Evolutionary conservation across 64 coral and sea anemone species (phyloP), one percentile per base, ranked within the genome.

Genomic region (Porites lutea): DNA sequence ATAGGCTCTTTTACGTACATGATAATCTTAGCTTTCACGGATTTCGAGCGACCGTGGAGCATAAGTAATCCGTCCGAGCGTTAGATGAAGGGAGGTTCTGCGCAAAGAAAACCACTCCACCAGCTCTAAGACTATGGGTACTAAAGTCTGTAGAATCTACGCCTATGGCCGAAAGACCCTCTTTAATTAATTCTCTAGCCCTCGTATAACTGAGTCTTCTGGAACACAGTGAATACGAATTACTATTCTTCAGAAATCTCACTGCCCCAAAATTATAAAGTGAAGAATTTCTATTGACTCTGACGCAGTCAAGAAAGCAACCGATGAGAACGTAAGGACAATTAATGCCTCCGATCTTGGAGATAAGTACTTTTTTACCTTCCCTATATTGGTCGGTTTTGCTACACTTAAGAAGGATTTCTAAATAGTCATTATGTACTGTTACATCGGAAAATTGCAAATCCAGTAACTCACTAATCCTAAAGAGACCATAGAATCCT

Each of bases 321-420:
- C 64, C 3, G 21, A 18, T 11, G 21, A 19, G 64, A 18, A 6
- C 64, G 16, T 67, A n/a, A 15, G 82, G 82, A 51, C 82, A 86
- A 3, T 20, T 65, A 14, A 65, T 60, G 6, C 63, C 37, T 15
- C 66, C 19, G 16, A 16, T 70, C 69, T 71, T 67, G 3, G 83
- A 64, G 14, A 87, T 87, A 48, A 18, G 48, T 8, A 87, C 83
- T 71, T 87, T 87, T 21, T 87, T 87, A 7, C 83, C 83, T 52
- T 87, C 62, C 48, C 69, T 48, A 18, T 87, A 87, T 71, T 68
- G 59, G 16, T 87, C 83, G 8, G 83, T 71, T 69, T 87, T 87
- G 18, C 62, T 50, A 50, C 1, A 70, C 18, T 51, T 4, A n/a
- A 87, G 64, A 9, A 71, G 15, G n/a, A 87, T 51, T 52, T 87